Base-by-base conservation (phyloP, 1,140 invertebrate genomes). In the Tetramorium alpestre region DNA sequence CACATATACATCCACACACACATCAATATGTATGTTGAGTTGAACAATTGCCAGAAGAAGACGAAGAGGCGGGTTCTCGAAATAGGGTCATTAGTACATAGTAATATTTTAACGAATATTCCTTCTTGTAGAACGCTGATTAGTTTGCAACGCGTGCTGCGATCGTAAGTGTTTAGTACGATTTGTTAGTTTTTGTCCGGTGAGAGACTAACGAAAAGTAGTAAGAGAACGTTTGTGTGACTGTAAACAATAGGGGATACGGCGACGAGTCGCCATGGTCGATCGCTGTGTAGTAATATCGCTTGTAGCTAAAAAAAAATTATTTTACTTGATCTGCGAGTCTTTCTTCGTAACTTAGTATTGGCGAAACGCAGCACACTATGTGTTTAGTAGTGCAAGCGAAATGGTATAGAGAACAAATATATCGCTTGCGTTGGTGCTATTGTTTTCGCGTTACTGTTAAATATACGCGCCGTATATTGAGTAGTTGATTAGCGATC, bases 391-490 rank as follows among this genome's bases (percentile, higher is more conserved):
- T 90, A 89, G 85, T 90, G 85, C 60, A 67, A 69, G 87, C 87
- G 77, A 62, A 82, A 70, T 82, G 67, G 51, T 70, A 58, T 86
- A 70, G 72, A 84, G 56, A 90, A 89, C 64, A 89, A 33, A 82
- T 90, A 75, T 89, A 75, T 90, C 89, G 88, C 88, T 90, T 90
- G 73, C 89, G 77, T 84, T 87, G 81, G 72, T 87, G n/a, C 77
- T 73, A 87, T 84, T 89, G 49, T 90, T 75, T 88, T 56, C 85
- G 44, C 60, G 54, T 77, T 87, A 73, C 18, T 84, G 78, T 77
- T 87, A 49, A 87, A 58, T 69, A 56, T 56, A 51, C 72, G 38
- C 67, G 49, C 51, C 77, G 22, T 62, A 58, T 89, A 69, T 87
- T 73, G 70, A 69, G 88, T 90, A 90, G 88, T 89, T 72, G 77